Conservation (phyloP, 2,113 vertebrate genomes). For the Gambusia holbrooki region DNA sequence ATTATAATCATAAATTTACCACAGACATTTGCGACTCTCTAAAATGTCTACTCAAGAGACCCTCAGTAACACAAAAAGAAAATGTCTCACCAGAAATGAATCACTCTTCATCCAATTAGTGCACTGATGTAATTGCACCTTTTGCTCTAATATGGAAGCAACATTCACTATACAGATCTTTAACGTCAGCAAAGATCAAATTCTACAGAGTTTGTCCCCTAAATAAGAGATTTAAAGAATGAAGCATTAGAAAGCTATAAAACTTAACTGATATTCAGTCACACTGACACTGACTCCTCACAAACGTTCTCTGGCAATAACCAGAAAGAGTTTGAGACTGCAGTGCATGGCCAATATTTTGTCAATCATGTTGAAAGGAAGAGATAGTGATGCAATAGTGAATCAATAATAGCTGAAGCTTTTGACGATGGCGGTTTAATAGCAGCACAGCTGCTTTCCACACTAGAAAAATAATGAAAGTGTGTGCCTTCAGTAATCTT, state of each 20-base stretch:
- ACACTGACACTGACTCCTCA: not conserved
- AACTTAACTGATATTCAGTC: not conserved
- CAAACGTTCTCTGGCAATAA: not conserved
- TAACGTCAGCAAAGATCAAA: not conserved
- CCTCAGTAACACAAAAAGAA: not conserved
- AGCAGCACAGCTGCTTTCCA: not conserved
- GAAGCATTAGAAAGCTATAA: not conserved
- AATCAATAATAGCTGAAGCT: conserved; percentile 2
- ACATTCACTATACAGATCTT: not conserved
- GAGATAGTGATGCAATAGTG: not conserved
- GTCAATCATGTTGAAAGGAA: not conserved
- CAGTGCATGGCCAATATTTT: not conserved
- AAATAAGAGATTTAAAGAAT: too few relatives aligned
- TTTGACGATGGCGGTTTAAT: not conserved
- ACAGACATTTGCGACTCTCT: not conserved
- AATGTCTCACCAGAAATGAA: not conserved
- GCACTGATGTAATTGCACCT: not conserved
- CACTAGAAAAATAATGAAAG: not conserved
- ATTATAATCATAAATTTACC: conserved; percentile 1
- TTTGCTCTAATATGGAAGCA: not conserved
- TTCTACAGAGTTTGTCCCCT: not conserved
- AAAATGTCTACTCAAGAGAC: not conserved
- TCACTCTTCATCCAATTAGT: not conserved
- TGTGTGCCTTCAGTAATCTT: conserved; percentile 1
- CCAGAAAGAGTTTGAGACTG: not conserved